These are phyloP conservation scores for Troides oblongomaculatus DNA, from an alignment of 2,888 invertebrate species.

Conservation along the genomic window DNA sequence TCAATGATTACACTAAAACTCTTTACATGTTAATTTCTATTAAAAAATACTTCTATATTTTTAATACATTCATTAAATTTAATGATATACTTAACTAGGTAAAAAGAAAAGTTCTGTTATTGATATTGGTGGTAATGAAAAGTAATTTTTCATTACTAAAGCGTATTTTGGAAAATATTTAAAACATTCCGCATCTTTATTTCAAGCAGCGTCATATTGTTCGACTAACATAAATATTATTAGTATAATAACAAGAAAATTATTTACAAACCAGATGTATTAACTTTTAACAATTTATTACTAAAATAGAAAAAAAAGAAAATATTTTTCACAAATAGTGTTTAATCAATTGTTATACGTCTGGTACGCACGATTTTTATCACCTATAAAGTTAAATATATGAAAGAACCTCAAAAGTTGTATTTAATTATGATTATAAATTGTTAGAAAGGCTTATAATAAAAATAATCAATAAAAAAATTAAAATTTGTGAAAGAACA, in stretches of 20 bases:
- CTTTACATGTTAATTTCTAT: background rate
- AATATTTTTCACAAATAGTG: background rate
- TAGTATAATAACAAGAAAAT: conserved; percentile 26
- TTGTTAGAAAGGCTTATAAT: background rate
- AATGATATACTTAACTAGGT: background rate
- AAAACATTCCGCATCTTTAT: background rate
- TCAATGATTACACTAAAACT: background rate
- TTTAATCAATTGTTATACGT: background rate
- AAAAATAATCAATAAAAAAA: background rate
- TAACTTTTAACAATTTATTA: background rate
- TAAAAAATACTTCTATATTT: background rate
- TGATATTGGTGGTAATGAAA: background rate
- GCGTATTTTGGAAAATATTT: background rate
- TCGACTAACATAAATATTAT: conserved; percentile 18
- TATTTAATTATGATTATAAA: background rate
- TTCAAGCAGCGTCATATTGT: background rate
- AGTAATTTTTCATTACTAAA: background rate
- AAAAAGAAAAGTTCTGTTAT: background rate
- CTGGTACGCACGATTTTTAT: no score
- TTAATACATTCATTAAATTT: background rate
- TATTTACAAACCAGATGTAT: conserved; percentile 25
- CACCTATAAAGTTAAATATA: background rate
- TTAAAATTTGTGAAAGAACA: background rate
- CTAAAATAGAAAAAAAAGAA: background rate
- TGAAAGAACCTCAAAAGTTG: background rate